Conservation (phyloP, 2,797 vertebrate species). For the Dipus sagitta region DNA sequence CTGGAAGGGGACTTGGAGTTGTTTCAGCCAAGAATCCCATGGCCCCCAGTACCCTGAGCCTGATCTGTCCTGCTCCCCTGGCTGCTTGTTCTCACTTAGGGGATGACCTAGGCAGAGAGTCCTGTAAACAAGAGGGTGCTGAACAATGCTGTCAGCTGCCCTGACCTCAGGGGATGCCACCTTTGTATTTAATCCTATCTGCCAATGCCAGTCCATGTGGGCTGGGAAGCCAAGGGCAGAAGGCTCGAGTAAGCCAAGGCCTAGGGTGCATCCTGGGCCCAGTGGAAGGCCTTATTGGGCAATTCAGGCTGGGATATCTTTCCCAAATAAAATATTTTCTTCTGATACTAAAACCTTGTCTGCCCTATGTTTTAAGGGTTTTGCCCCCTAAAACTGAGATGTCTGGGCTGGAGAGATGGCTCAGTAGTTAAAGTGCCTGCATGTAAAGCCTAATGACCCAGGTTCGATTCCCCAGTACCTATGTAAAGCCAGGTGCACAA, state of each 20-base stretch:
- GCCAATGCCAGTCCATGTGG: background rate
- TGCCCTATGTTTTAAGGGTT: background rate
- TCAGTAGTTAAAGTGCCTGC: too few relatives aligned
- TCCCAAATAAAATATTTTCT: background rate
- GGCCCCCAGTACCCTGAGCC: background rate
- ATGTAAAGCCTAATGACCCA: too few relatives aligned
- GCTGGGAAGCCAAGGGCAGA: background rate
- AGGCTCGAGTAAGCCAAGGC: background rate
- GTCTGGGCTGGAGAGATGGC: too few relatives aligned
- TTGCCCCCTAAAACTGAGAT: background rate
- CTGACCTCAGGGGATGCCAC: too few relatives aligned
- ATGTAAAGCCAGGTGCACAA: too few relatives aligned
- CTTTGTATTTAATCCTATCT: background rate
- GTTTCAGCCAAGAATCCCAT: conserved; percentile 5
- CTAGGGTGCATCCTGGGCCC: background rate
- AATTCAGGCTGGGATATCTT: background rate
- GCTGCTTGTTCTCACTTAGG: background rate
- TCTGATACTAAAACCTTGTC: background rate
- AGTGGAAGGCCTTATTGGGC: background rate
- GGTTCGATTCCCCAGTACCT: too few relatives aligned
- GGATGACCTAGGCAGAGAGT: background rate
- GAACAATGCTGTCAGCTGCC: background rate
- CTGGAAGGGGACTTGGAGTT: background rate
- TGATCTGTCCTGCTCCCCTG: background rate
- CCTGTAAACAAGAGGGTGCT: background rate